Evolutionary conservation across 2,113 vertebrate species (phyloP), one percentile per base, ranked within the genome.

Genomic region (Elaphurus davidianus): DNA sequence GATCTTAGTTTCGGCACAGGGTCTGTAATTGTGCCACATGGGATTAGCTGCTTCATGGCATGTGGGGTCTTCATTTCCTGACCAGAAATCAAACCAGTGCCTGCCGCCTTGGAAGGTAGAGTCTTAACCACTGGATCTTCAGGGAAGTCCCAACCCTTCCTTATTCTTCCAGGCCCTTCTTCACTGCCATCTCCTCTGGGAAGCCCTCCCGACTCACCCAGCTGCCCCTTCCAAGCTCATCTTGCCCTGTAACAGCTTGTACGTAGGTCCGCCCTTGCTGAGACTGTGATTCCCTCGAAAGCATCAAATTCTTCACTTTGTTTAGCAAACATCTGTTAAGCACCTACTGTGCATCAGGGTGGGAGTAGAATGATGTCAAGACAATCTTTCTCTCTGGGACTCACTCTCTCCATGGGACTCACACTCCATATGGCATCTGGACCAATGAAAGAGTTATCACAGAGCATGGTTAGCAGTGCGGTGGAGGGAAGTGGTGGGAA

Each of bases 391-490:
- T 83, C 19, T 78, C 33, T 27, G 25, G 40, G 40, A 40, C 40
- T 40, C 40, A 40, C 40, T 40, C 40, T 40, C 40, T 40, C 50
- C 12, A 52, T 86, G 59, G 94, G 76, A 30, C 59, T 50, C 57
- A 14, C 4, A 2, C 10, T 15, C 1, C 6, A 7, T 40, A 47
- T 79, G 83, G 76, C 55, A 47, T 6, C 52, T 2, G 28, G 45
- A 36, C 43, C 33, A 30, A 19, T n/a, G 19, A 64, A 62, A 74
- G 21, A 6, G 36, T 85, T 74, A 17, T 67, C 43, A 3, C 0
- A 13, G 33, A n/a, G 27, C 1, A 1, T 7, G 21, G 27, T 27
- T 23, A n/a, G 36, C 0, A 13, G 5, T 14, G 13, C 17, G 8
- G 52, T 28, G 7, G 54, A 74, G 23, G 8, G 87, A 79, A 97